Base-by-base conservation (phyloP, 2,113 vertebrate species). In the Microcebus griseorufus region DNA sequence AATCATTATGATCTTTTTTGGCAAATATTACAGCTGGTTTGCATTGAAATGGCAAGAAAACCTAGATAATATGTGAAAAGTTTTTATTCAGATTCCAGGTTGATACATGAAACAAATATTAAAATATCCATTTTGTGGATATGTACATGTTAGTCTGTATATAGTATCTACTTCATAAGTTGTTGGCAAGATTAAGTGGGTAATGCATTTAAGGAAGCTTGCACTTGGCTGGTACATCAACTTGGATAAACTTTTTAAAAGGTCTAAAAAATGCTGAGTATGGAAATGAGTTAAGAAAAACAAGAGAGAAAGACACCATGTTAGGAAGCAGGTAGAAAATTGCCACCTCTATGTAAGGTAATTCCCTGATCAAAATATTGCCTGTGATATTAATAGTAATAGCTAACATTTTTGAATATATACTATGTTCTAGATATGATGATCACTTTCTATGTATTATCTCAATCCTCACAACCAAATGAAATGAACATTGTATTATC, bases 1-100 rank as follows among this genome's bases (percentile, higher is more conserved):
- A 93, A 75, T 80, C 37, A 84, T 72, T 84, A 80, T 55, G 9
- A 76, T 90, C 29, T 92, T 92, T 93, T 39, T 70, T 86, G 72
- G 42, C n/a, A 70, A 92, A 62, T 79, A 58, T 75, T 70, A 67
- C 14, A 67, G 53, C 27, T 58, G 37, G 11, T 53, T 88, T 93
- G 32, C 16, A 25, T 13, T 86, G 34, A 67, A 55, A 86, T 95
- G 73, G 11, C 20, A 82, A 88, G n/a, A 72, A 82, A 83, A 93
- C 14, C 39, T 65, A 8, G 6, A 39, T 69, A 32, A 53, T 62
- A 51, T 16, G 60, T n/a, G 48, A 32, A 95, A 95, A 3, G 22
- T 16, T 62, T 93, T 67, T 67, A 78, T 76, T 39, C 45, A 58
- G 32, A 78, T 39, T 79, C 32, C n/a, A 79, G 16, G 20, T 34